Evolutionary conservation across 2,888 invertebrate species (phyloP).

Genomic region (Mesorhabditis belari): DNA sequence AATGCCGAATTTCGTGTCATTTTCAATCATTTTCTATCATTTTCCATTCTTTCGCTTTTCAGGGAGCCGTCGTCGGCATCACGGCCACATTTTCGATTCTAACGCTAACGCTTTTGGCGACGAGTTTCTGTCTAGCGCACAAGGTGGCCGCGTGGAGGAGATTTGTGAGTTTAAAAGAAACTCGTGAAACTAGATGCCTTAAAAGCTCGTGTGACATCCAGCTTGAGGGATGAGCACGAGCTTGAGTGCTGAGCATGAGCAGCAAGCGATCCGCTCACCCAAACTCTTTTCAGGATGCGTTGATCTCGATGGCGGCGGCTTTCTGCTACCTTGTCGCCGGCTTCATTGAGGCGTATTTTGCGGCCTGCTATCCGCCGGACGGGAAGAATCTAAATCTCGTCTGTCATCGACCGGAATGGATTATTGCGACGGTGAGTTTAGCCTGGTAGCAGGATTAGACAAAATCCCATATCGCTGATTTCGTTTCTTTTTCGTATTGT

Average conservation of each 20-base stretch:
- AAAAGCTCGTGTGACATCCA: too few relatives aligned
- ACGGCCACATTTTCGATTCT: slow-evolving; percentile 24
- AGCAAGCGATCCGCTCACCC: neutral
- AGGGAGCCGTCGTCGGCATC: slow-evolving; percentile 25
- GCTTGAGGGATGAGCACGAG: too few relatives aligned
- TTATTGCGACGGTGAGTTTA: slow-evolving; percentile 31
- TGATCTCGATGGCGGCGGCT: slow-evolving; percentile 26
- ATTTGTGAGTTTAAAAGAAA: slow-evolving; percentile 11
- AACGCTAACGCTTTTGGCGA: slow-evolving; percentile 31
- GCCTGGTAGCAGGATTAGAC: neutral
- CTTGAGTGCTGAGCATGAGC: neutral
- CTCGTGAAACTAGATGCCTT: too few relatives aligned
- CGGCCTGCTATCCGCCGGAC: slow-evolving; percentile 48
- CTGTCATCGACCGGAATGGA: slow-evolving; percentile 47
- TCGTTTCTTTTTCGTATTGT: too few relatives aligned
- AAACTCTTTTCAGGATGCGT: slow-evolving; percentile 31
- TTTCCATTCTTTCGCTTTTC: neutral
- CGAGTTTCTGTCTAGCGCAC: slow-evolving; percentile 27
- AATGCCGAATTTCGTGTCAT: too few relatives aligned
- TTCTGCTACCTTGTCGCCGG: slow-evolving; percentile 39
- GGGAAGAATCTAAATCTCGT: slow-evolving; percentile 39
- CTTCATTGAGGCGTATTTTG: slow-evolving; percentile 46
- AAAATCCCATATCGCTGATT: too few relatives aligned
- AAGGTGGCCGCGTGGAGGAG: slow-evolving; percentile 32
- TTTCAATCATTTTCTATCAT: neutral